Evolutionary conservation across 2,888 invertebrate genomes (phyloP), one percentile per base, ranked within the genome.

Genomic region (Choreutis nemorana): DNA sequence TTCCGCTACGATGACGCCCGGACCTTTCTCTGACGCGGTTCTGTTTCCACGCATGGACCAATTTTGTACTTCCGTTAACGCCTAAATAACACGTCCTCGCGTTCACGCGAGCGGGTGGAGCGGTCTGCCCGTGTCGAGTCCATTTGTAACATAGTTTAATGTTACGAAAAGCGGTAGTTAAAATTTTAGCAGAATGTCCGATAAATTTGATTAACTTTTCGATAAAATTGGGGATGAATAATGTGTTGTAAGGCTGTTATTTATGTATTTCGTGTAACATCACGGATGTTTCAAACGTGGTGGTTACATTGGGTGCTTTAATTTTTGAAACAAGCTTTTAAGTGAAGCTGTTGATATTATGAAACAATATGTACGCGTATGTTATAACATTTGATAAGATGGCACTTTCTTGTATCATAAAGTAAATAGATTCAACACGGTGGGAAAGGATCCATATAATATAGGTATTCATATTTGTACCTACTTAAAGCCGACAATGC

Each of bases 231-330:
- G n/a, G n/a, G n/a, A n/a, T n/a, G n/a, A n/a, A n/a, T n/a, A n/a
- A n/a, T n/a, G n/a, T n/a, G n/a, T n/a, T n/a, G n/a, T n/a, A n/a
- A n/a, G n/a, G n/a, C n/a, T n/a, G n/a, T n/a, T n/a, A n/a, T n/a
- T n/a, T n/a, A n/a, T n/a, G n/a, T n/a, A n/a, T n/a, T n/a, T n/a
- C n/a, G n/a, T n/a, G n/a, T n/a, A n/a, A n/a, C n/a, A n/a, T n/a
- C n/a, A n/a, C n/a, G n/a, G n/a, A n/a, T n/a, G n/a, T n/a, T n/a
- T n/a, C n/a, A n/a, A n/a, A n/a, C 57, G 60, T 61, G 60, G 54
- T 62, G 62, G 59, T 59, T 62, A 59, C 56, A 60, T 64, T 63
- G 62, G 66, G 68, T 73, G 73, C 70, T 73, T 70, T 66, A 60
- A 56, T 45, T 68, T 64, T 63, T 59, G 53, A 66, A 61, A 63